Base-by-base conservation (phyloP, 2,797 vertebrate species). In the Agapornis canus region DNA sequence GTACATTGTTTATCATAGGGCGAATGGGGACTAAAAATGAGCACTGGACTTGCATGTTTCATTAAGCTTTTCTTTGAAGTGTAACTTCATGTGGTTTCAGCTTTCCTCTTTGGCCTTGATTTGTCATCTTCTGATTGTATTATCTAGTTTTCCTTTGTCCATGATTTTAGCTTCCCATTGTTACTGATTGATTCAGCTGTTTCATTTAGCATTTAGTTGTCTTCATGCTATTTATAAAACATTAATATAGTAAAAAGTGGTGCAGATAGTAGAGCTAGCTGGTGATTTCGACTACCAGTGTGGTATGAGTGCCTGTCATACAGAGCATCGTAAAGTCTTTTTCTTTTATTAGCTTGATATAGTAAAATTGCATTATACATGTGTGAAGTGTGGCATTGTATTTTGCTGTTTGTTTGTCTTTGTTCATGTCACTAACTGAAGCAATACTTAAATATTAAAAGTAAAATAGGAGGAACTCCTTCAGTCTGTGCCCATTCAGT, bases 71-170 rank as follows among this genome's bases (percentile, higher is more conserved):
- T 82, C 40, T n/a, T 56, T 76, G 75, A 78, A 81, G 54, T 39
- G 40, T 17, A 72, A 48, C 86, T 82, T 14, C 26, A 11, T 91
- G n/a, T 59, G 61, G 60, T 73, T 94, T 85, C 29, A 57, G 63
- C 69, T 85, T 95, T 90, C 51, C n/a, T 84, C 39, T 75, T 87
- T 60, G 79, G 51, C 40, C 94, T 87, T 91, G 54, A 60, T 70
- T 95, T 89, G 61, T 64, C 59, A 25, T 84, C 68, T 86, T 78
- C 65, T 85, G 75, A 81, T 57, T 71, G 39, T 82, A 39, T 80
- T 77, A 29, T 66, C 63, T 82, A 5, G 23, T 20, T 43, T 43
- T 43, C 42, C 19, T 68, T 84, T 77, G 19, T n/a, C 57, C 59
- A 18, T 64, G 69, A 37, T 79, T 90, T 71, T 54, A 65, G 60